Evolutionary conservation across 2,888 invertebrate species (phyloP).

Genomic region (Trachelus iudaicus): DNA sequence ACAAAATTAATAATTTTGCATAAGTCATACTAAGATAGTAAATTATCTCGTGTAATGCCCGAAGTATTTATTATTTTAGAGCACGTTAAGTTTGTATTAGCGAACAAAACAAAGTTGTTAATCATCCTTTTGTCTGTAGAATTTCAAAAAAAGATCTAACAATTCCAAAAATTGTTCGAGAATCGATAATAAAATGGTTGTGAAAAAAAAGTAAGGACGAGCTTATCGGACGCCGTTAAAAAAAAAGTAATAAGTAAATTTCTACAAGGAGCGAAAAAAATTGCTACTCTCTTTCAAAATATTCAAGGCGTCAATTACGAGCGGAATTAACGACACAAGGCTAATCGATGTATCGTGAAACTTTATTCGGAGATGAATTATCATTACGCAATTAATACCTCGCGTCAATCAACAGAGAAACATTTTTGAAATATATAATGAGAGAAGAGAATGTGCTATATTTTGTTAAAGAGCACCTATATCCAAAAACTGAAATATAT

Average conservation of each 20-base stretch:
- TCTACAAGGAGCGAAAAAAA: not conserved
- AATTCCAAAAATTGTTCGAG: not conserved
- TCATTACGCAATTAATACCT: not conserved
- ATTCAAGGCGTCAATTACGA: not conserved
- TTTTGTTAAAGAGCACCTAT: not conserved
- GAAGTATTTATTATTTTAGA: not conserved
- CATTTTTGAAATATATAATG: not conserved
- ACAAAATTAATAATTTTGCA: not conserved
- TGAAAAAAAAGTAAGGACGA: not conserved
- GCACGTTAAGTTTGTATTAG: not conserved
- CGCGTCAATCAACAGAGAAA: not conserved
- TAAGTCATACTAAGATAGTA: not conserved
- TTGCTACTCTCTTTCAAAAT: not conserved
- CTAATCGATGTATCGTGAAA: not conserved
- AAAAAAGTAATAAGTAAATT: not conserved
- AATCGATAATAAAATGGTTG: not conserved
- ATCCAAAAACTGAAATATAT: not conserved
- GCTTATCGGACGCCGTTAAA: not conserved
- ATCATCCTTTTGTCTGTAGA: not conserved
- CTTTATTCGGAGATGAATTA: not conserved
- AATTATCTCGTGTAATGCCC: not conserved
- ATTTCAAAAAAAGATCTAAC: not conserved
- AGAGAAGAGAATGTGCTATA: not conserved
- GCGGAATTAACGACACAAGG: not conserved
- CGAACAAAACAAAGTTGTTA: not conserved